Evolutionary conservation across 2,797 vertebrate genomes (phyloP), one percentile per base, ranked within the genome.

Genomic region (Coccyzus lansbergi): DNA sequence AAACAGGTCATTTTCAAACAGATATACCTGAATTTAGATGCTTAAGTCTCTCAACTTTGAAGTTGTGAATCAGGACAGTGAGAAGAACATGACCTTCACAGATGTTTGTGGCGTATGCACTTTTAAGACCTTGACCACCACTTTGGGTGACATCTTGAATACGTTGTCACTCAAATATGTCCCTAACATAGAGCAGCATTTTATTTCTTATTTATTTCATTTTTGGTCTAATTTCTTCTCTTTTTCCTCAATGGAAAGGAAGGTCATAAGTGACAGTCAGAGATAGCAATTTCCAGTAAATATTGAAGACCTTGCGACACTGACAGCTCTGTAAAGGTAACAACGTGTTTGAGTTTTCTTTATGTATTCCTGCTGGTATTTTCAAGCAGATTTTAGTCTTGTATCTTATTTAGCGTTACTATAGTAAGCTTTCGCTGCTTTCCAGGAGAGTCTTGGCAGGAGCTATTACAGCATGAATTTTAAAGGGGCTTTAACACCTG

Each of bases 161-260:
- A 10, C 38, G 15, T 17, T 0, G 0, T 38, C 24, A 36, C 16
- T 42, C 38, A 13, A 1, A 4, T 7, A 34, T 64, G 46, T 78
- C 55, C 34, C 8, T 76, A 67, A 55, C 20, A 52, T 7, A 52
- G 28, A 77, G 18, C 6, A 78, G 2, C 22, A 20, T 36, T 68
- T 53, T 42, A 34, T 46, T 78, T 68, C n/a, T 53, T 42, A 34
- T 46, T 78, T 68, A 20, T 36, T 68, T 53, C 42, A 34, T 46
- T 78, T 68, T 49, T 51, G 4, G 33, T 87, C 9, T 38, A 10
- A 67, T 67, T 80, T 60, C 18, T 64, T 76, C 49, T 29, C 19
- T 83, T 86, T 74, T 7, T 6, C 9, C 28, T 34, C 9, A 67
- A 70, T 53, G 21, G 55, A 82, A 90, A 86, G 53, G 12, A 56